A percentile compares a stretch with the other conserved stretches of the same genome.
phyloP scores from a whole-genome alignment of 2,797 vertebrate genomes.

The Miichthys miiuy region DNA sequence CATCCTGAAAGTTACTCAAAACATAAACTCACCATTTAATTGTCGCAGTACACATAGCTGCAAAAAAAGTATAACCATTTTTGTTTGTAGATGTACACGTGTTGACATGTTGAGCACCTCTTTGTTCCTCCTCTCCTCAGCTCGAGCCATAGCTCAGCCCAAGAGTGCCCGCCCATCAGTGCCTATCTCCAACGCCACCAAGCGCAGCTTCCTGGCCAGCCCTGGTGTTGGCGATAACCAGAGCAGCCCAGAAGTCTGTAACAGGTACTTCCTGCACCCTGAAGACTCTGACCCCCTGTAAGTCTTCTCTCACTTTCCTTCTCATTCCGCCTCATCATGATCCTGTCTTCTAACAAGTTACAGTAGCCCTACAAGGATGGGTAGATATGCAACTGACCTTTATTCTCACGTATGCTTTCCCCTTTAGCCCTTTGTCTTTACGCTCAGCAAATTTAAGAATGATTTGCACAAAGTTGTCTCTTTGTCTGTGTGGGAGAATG shows the following conservation, averaged over 20 bases:
- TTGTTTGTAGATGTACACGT: background rate
- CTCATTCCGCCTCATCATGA: slow-evolving; percentile 54
- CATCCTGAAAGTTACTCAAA: background rate
- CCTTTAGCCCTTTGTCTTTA: slow-evolving; percentile 28
- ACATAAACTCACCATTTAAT: background rate
- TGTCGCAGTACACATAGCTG: background rate
- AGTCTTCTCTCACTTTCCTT: slow-evolving; percentile 79
- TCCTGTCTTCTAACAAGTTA: slow-evolving; percentile 46
- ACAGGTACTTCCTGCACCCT: slow-evolving; percentile 90
- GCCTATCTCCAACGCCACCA: slow-evolving; percentile 97
- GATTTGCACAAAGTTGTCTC: background rate
- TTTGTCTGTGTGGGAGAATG: slow-evolving; percentile 3
- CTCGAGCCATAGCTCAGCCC: slow-evolving; percentile 89
- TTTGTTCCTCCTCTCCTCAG: slow-evolving; percentile 74
- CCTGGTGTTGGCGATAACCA: slow-evolving; percentile 85
- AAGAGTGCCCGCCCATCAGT: slow-evolving; percentile 91
- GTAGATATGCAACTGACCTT: slow-evolving; percentile 31
- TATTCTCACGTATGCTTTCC: slow-evolving; percentile 12
- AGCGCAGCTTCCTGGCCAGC: slow-evolving; percentile 93
- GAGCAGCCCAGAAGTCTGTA: slow-evolving; percentile 87
- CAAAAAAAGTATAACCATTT: background rate
- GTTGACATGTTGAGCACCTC: background rate
- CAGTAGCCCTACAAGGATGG: slow-evolving; percentile 34
- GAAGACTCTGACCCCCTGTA: slow-evolving; percentile 90
- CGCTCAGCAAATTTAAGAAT: background rate